Evolutionary conservation across 1,140 invertebrate species (phyloP).

Genomic region (Teleogryllus occipitalis): DNA sequence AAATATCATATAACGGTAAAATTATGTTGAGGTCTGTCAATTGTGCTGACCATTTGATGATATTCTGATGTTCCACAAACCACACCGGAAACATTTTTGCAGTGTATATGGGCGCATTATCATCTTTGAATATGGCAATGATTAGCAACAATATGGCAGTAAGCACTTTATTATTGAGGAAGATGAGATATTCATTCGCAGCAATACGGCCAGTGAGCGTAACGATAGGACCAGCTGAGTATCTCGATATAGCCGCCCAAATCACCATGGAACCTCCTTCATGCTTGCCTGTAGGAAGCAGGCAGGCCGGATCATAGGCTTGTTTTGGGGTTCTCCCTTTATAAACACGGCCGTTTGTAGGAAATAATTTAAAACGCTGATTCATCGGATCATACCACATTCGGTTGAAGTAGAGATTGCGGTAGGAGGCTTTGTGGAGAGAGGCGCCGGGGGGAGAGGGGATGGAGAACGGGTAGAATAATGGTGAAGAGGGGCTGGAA

Average conservation of each 20-base stretch:
- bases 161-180: conserved; percentile 6
- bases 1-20: too few species aligned
- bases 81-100: background rate
- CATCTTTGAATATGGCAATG: conserved; percentile 2
- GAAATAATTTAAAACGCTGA: background rate
- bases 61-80: background rate
- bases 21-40: too few species aligned
- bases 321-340: conserved; percentile 9
- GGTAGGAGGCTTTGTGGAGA: too few species aligned
- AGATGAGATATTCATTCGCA: background rate
- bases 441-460: too few species aligned
- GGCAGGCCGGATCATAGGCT: too few species aligned
- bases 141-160: background rate
- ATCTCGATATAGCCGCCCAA: background rate
- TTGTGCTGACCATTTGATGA: too few species aligned
- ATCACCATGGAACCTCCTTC: background rate
- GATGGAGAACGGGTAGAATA: too few species aligned
- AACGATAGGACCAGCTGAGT: background rate
- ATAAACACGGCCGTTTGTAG: background rate
- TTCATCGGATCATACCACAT: background rate
- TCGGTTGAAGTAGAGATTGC: too few species aligned
- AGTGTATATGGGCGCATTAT: conserved; percentile 11
- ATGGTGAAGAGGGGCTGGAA: too few species aligned
- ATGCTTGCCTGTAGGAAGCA: too few species aligned
- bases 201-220: background rate